These are phyloP conservation scores for Oopsacas minuta DNA, from an alignment of 37 sponge, comb jelly and placozoan genomes.

Conservation along the genomic window DNA sequence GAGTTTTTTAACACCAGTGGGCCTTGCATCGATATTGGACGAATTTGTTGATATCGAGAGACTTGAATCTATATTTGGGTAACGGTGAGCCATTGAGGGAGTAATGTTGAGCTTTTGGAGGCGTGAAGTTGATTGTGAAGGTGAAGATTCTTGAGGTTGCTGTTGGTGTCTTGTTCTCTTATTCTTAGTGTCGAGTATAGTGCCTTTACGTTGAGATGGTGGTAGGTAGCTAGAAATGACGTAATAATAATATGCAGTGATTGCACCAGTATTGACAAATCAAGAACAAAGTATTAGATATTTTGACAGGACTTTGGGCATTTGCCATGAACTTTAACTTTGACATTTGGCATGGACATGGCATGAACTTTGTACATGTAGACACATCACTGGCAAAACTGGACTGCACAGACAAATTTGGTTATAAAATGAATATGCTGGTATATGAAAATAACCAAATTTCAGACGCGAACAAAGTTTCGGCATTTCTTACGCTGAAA, in stretches of 20 bases:
- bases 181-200: neutral
- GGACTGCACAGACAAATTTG: no score
- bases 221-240: neutral
- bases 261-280: no score
- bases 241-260: neutral
- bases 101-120: neutral
- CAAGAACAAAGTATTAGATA: no score
- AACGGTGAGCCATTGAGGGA: neutral
- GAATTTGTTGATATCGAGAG: neutral
- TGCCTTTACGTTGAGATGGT: slow-evolving; percentile 2
- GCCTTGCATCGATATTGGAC: neutral
- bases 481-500: no score
- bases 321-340: no score
- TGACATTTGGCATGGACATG: no score
- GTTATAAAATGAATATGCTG: no score
- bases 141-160: neutral
- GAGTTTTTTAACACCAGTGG: neutral
- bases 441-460: no score
- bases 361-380: no score
- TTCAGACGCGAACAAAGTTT: no score
- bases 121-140: neutral
- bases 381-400: no score
- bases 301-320: no score
- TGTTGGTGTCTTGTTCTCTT: neutral
- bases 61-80: neutral